Evolutionary conservation across 2,888 invertebrate genomes (phyloP).

Genomic region (Dione juno): DNA sequence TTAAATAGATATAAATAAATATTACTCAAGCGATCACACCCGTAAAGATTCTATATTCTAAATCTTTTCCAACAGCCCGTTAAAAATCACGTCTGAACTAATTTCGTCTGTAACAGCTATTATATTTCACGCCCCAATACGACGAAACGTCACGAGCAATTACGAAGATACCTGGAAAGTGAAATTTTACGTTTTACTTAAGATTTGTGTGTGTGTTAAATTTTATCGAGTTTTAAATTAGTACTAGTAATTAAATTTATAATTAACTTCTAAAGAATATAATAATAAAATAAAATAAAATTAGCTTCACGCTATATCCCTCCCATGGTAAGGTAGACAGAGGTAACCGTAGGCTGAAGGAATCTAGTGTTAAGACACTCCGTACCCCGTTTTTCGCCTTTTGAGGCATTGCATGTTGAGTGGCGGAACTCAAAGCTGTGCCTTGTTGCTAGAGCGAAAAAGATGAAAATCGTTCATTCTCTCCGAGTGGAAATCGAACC

Average conservation of each 20-base stretch:
- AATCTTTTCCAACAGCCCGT: background rate
- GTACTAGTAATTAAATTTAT: background rate
- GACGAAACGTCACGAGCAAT: conserved; percentile 27
- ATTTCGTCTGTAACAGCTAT: conserved; percentile 14
- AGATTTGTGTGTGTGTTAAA: background rate
- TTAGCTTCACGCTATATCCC: too few species aligned
- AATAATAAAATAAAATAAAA: background rate
- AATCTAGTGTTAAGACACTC: too few species aligned
- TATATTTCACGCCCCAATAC: conserved; percentile 21
- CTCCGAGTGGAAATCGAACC: too few species aligned
- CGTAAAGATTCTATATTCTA: background rate
- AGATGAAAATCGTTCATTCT: too few species aligned
- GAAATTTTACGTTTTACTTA: conserved; percentile 17
- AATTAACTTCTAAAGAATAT: background rate
- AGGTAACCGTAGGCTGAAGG: too few species aligned
- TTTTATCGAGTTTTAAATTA: conserved; percentile 7
- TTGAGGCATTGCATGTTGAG: too few species aligned
- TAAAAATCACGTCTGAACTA: background rate
- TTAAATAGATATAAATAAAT: background rate
- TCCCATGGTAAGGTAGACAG: too few species aligned
- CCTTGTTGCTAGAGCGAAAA: too few species aligned
- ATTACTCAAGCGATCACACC: background rate
- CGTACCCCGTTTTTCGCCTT: too few species aligned
- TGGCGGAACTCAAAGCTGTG: too few species aligned
- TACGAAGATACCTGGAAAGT: conserved; percentile 22